Conservation (phyloP, 2,797 vertebrate species). For the Liasis olivaceus region DNA sequence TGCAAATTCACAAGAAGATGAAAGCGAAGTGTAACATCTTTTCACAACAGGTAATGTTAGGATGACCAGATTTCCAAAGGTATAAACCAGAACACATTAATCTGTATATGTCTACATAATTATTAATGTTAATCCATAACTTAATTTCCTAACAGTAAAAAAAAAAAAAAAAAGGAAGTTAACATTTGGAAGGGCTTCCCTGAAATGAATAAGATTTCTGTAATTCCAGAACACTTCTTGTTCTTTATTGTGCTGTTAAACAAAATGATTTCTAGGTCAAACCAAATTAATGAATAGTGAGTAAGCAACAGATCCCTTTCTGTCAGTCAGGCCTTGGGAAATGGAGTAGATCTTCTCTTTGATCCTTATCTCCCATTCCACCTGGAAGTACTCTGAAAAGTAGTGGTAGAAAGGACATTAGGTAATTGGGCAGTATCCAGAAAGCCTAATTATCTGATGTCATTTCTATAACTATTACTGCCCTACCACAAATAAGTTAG, state of each 20-base stretch:
- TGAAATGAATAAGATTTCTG: neutral
- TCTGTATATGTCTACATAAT: neutral
- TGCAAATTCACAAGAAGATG: slow-evolving; percentile 17
- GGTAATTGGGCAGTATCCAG: neutral
- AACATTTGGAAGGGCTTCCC: neutral
- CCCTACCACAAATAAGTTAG: neutral
- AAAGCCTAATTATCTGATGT: neutral
- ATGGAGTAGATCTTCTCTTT: neutral
- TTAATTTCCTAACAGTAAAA: neutral
- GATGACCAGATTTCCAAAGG: neutral
- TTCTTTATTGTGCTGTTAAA: neutral
- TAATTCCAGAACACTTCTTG: neutral
- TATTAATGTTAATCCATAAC: neutral
- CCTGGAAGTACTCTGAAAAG: neutral
- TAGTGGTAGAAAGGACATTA: neutral
- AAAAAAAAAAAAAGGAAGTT: neutral
- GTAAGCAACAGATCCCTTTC: neutral
- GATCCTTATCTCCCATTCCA: neutral
- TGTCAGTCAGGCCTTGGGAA: neutral
- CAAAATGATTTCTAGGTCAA: neutral
- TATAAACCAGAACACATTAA: neutral
- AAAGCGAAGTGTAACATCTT: slow-evolving; percentile 29
- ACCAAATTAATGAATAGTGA: neutral
- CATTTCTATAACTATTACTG: neutral
- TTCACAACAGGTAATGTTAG: slow-evolving; percentile 19